These are phyloP conservation scores for Epizoanthus ramosus DNA, from an alignment of 92 coral and sea anemone genomes.

Conservation along the genomic window DNA sequence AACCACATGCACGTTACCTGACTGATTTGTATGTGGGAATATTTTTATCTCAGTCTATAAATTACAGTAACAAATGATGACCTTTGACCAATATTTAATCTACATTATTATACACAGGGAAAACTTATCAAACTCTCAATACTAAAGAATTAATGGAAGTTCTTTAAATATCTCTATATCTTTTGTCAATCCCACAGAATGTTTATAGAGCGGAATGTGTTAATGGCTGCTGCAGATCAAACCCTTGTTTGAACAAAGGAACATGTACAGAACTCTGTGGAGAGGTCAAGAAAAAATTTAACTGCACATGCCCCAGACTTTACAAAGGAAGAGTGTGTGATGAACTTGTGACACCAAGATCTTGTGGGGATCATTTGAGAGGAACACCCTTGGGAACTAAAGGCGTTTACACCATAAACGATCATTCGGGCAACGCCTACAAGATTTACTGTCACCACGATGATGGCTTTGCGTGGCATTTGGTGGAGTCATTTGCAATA, in stretches of 20 bases:
- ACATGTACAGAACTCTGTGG: conserved; percentile 35
- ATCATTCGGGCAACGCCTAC: background rate
- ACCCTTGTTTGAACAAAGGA: conserved; percentile 41
- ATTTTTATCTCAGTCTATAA: too few relatives aligned
- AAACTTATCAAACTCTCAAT: too few relatives aligned
- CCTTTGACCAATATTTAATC: too few relatives aligned
- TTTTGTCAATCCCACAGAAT: background rate
- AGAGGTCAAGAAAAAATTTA: conserved; percentile 27
- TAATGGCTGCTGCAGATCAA: conserved; percentile 45
- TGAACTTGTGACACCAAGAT: background rate
- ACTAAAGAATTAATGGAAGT: too few relatives aligned
- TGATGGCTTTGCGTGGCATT: conserved; percentile 30
- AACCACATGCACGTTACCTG: too few relatives aligned
- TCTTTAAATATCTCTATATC: too few relatives aligned
- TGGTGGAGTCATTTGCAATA: conserved; percentile 42
- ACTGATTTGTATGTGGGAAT: too few relatives aligned
- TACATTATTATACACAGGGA: too few relatives aligned
- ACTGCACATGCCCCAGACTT: conserved; percentile 22
- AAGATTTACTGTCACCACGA: conserved; percentile 39
- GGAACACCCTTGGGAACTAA: background rate
- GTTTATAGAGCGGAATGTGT: background rate
- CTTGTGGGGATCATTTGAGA: conserved; percentile 12
- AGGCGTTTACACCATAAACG: conserved; percentile 24
- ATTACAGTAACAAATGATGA: too few relatives aligned
- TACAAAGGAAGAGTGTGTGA: conserved; percentile 34